phyloP scores from a whole-genome alignment of 2,797 vertebrate genomes.

The Pseudochirops cupreus region DNA sequence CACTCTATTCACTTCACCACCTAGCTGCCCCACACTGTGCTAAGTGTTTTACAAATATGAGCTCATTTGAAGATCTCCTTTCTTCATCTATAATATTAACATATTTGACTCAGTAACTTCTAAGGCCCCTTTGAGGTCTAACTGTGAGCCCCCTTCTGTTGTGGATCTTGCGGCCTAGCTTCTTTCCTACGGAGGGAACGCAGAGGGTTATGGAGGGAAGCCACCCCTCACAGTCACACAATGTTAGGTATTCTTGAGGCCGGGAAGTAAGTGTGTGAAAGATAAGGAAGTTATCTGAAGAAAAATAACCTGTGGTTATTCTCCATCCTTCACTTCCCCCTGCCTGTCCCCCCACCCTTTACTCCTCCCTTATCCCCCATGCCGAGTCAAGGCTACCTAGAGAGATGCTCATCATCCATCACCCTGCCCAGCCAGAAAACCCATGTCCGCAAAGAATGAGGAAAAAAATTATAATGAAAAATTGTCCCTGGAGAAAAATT shows the following conservation, averaged over 20 bases:
- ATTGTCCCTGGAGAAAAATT: no score
- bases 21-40: not conserved
- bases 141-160: not conserved
- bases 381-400: not conserved
- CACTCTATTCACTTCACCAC: not conserved
- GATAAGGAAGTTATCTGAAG: not conserved
- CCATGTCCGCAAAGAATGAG: not conserved
- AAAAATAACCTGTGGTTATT: not conserved
- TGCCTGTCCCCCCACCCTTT: no score
- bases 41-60: not conserved
- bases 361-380: not conserved
- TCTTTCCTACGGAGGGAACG: not conserved
- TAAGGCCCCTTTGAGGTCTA: not conserved
- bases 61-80: not conserved
- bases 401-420: not conserved
- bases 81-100: not conserved
- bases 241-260: not conserved
- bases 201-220: not conserved
- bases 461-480: no score
- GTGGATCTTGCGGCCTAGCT: not conserved
- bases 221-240: not conserved
- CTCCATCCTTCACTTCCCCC: not conserved
- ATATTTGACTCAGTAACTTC: not conserved
- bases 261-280: not conserved
- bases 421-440: not conserved